Evolutionary conservation across 2,888 invertebrate species (phyloP).

Genomic region (Synergus laeviventris): DNA sequence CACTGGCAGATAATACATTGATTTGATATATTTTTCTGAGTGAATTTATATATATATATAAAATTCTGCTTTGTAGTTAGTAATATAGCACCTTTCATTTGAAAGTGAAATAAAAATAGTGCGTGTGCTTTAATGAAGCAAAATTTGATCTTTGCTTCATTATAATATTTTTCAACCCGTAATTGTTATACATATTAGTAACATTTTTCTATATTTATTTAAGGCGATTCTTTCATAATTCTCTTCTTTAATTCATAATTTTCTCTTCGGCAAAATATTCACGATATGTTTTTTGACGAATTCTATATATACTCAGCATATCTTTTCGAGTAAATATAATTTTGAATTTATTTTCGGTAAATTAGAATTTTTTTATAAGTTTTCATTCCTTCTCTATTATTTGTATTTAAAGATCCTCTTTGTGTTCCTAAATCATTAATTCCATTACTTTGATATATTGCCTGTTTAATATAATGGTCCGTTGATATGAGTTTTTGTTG

Average conservation of each 20-base stretch:
- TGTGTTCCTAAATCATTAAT: background rate
- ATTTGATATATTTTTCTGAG: background rate
- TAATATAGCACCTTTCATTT: constrained; percentile 2
- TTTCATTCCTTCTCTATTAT: too few species aligned
- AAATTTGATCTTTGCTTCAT: background rate
- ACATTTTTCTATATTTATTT: background rate
- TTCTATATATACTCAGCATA: background rate
- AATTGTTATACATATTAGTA: background rate
- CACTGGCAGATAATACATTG: background rate
- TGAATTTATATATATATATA: too few species aligned
- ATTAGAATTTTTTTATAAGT: background rate
- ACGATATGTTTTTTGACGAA: background rate
- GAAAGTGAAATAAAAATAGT: background rate
- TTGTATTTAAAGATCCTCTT: too few species aligned
- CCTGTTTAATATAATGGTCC: background rate
- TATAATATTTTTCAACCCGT: background rate
- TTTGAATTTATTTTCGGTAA: background rate
- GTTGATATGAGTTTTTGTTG: background rate
- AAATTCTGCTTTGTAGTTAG: background rate
- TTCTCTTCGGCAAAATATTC: background rate
- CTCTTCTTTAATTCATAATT: background rate
- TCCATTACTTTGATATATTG: background rate
- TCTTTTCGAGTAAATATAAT: background rate
- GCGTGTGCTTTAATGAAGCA: background rate
- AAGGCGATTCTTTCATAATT: background rate